Conservation (phyloP, 2,888 invertebrate species). For the Diadegma fenestrale region DNA sequence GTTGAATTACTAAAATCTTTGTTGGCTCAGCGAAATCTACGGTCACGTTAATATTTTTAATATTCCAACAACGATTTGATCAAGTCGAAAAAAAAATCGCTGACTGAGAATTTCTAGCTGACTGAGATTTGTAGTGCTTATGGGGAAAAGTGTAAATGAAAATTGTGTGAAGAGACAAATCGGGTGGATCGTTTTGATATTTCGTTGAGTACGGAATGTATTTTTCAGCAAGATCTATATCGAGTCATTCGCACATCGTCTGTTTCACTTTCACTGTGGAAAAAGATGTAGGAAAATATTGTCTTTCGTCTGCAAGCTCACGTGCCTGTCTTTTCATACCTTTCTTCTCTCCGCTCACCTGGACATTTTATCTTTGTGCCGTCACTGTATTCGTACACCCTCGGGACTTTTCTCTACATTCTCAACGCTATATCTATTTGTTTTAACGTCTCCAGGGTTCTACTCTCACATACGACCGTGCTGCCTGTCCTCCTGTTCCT, state of each 20-base stretch:
- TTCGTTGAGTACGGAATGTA: not conserved
- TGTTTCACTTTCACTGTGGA: conserved; percentile 30
- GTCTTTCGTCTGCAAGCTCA: conserved; percentile 19
- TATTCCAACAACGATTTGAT: too few relatives aligned
- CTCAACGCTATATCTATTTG: not conserved
- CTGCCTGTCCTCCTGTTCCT: conserved; percentile 19
- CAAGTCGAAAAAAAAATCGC: too few relatives aligned
- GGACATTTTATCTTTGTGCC: conserved; percentile 41
- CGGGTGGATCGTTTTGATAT: too few relatives aligned
- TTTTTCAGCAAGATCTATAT: not conserved
- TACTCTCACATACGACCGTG: conserved; percentile 27
- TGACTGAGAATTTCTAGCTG: too few relatives aligned
- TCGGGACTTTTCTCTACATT: conserved; percentile 27
- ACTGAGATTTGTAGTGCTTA: too few relatives aligned
- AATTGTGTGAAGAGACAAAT: too few relatives aligned
- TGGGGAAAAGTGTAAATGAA: too few relatives aligned
- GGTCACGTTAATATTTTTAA: too few relatives aligned
- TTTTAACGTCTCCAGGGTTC: conserved; percentile 29
- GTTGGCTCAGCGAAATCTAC: too few relatives aligned
- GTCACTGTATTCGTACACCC: conserved; percentile 34
- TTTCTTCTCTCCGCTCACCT: conserved; percentile 26
- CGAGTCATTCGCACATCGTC: conserved; percentile 22
- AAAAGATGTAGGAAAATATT: not conserved
- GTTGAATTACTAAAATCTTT: too few relatives aligned
- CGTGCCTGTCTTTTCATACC: conserved; percentile 3